Evolutionary conservation across 2,888 invertebrate species (phyloP), one percentile per base, ranked within the genome.

Genomic region (Epinotia nisella): DNA sequence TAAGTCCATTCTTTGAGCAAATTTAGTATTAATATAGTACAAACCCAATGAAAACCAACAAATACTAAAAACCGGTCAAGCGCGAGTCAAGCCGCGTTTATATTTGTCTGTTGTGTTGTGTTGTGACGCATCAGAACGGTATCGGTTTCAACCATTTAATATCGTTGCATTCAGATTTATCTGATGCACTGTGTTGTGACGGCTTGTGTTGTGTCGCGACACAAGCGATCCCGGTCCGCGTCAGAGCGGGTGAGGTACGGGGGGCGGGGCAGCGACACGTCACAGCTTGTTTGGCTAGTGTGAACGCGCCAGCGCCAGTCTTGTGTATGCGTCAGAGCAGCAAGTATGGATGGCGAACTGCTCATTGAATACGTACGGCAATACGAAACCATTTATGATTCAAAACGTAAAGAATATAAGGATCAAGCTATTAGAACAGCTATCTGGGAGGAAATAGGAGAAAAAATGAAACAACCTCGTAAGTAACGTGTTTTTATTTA

Each of bases 391-490:
- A 66, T 75, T 62, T 76, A 76, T 72, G 17, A 76, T 66, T 53
- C 76, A 75, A 76, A 75, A 75, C 70, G 61, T 68, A 70, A 70
- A 51, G 62, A 75, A 58, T 76, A 76, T 73, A 76, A 76, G 65
- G 70, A 75, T 74, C 64, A 74, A 67, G 56, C 59, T 69, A 71
- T 74, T 24, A 75, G 76, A 58, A 45, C 72, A 72, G 70, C 76
- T 76, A 53, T 76, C 72, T 77, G 75, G 75, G 76, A 77, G 49
- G 62, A 58, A 39, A 77, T 77, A 55, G 77, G 62, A 76, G 74
- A 70, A 19, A 76, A 75, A 77, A 53, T 77, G 19, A 77, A 77
- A 74, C 74, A 77, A 77, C 77, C 77, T 35, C 67, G 75, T 77
- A 64, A 75, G 75, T 76, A 71, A 58, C 13, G 53, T 74, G n/a